Evolutionary conservation across 92 coral and sea anemone species (phyloP).

Genomic region (Siderastrea radians): DNA sequence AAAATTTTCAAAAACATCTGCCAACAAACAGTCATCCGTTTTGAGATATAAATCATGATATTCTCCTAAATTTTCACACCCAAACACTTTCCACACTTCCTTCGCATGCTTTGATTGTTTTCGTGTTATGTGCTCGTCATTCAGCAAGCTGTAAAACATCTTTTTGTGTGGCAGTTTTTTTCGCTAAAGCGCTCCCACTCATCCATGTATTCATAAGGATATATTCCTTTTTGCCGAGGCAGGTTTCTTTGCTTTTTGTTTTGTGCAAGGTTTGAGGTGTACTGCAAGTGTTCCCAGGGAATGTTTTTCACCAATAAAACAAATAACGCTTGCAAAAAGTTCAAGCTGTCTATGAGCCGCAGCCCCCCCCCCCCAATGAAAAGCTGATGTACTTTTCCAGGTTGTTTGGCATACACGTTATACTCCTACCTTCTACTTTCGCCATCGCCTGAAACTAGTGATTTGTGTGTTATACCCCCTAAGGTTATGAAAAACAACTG

Average conservation of each 20-base stretch:
- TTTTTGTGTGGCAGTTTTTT: conserved; percentile 25
- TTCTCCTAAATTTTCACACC: conserved; percentile 30
- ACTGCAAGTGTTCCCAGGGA: not conserved
- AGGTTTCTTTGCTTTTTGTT: not conserved
- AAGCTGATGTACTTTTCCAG: conserved; percentile 35
- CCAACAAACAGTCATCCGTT: not conserved
- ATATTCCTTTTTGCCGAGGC: conserved; percentile 10
- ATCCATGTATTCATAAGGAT: conserved; percentile 43
- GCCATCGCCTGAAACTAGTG: not conserved
- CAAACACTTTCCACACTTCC: conserved; percentile 17
- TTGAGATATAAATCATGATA: conserved; percentile 16
- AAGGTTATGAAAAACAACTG: conserved; percentile 37
- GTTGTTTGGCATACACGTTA: conserved; percentile 42
- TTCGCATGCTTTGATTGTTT: conserved; percentile 1
- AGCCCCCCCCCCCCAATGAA: too few relatives aligned
- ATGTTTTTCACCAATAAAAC: not conserved
- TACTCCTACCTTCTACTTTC: not conserved
- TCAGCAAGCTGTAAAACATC: conserved; percentile 24
- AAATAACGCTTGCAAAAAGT: conserved; percentile 19
- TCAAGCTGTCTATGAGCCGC: not conserved
- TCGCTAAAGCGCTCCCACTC: conserved; percentile 10
- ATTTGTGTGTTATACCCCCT: conserved; percentile 15
- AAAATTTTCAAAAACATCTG: conserved; percentile 1
- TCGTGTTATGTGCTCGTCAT: conserved; percentile 20
- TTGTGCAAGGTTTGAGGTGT: not conserved